These are phyloP conservation scores for Lepeophtheirus nordmannii DNA, from an alignment of 2,888 invertebrate species.

Conservation along the genomic window DNA sequence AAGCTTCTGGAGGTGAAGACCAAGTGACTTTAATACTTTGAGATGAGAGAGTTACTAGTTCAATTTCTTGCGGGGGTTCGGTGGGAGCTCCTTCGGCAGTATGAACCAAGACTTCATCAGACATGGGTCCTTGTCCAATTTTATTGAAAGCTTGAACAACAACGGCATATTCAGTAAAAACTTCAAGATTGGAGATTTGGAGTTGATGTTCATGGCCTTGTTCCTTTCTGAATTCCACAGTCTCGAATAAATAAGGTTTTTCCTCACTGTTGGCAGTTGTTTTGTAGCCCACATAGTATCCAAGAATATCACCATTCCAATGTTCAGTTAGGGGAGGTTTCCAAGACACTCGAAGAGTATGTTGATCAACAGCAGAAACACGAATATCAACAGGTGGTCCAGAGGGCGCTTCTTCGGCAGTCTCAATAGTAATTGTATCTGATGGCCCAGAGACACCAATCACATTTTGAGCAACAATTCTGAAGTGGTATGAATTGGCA, in stretches of 20 bases:
- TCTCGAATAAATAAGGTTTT: constrained; percentile 74
- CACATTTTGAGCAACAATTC: constrained; percentile 83
- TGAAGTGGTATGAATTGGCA: constrained; percentile 78
- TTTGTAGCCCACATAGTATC: constrained; percentile 41
- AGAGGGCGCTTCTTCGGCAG: constrained; percentile 65
- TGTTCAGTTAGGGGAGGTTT: constrained; percentile 73
- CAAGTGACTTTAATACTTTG: constrained; percentile 86
- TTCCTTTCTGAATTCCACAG: constrained; percentile 76
- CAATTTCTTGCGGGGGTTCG: constrained; percentile 69
- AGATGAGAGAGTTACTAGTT: constrained; percentile 79
- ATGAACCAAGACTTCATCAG: constrained; percentile 71
- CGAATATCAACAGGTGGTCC: constrained; percentile 37
- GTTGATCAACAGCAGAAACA: constrained; percentile 72
- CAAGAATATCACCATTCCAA: constrained; percentile 80
- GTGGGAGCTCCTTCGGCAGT: constrained; percentile 88
- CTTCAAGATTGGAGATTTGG: constrained; percentile 62
- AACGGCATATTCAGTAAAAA: constrained; percentile 87
- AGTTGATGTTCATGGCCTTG: constrained; percentile 77
- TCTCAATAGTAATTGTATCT: constrained; percentile 80
- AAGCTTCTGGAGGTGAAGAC: constrained; percentile 78
- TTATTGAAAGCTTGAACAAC: constrained; percentile 89
- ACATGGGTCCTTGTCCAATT: constrained; percentile 78
- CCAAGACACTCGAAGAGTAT: constrained; percentile 66
- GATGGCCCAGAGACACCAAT: constrained; percentile 74
- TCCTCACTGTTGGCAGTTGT: constrained; percentile 36